Percentiles rank a stretch among this genome's conserved stretches.
phyloP scores from a whole-genome alignment of 1,140 invertebrate species.

The Calosoma granatense region DNA sequence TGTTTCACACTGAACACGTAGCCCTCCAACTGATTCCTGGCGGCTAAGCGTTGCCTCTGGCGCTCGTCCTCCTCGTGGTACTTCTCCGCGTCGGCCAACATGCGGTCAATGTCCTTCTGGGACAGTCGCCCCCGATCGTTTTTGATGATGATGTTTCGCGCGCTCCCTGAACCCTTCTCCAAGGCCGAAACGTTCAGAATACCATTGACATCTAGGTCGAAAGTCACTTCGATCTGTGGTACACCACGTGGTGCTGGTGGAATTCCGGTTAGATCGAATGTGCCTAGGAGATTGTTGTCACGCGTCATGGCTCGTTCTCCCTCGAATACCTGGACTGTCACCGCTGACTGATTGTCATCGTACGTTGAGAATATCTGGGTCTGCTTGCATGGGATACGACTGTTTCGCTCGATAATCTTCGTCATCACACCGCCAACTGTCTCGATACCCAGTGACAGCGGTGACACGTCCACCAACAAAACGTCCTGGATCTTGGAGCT shows the following conservation, averaged over 20 bases:
- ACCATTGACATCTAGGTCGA: slow-evolving; percentile 44
- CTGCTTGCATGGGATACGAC: slow-evolving; percentile 44
- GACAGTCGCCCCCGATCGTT: slow-evolving; percentile 36
- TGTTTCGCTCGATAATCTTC: slow-evolving; percentile 40
- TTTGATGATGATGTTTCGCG: slow-evolving; percentile 37
- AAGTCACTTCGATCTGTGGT: too few relatives aligned
- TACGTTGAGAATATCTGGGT: slow-evolving; percentile 36
- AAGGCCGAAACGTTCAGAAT: slow-evolving; percentile 50
- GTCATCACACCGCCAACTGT: slow-evolving; percentile 36
- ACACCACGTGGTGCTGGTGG: too few relatives aligned
- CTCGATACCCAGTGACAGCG: slow-evolving; percentile 38
- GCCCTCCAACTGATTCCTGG: slow-evolving; percentile 58
- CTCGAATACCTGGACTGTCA: slow-evolving; percentile 46
- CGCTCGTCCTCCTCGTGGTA: slow-evolving; percentile 44
- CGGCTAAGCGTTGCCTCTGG: slow-evolving; percentile 41
- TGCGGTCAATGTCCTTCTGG: slow-evolving; percentile 38
- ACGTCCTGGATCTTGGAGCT: slow-evolving; percentile 48
- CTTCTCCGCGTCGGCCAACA: slow-evolving; percentile 49
- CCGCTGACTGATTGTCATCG: slow-evolving; percentile 41
- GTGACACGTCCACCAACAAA: slow-evolving; percentile 41
- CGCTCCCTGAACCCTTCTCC: slow-evolving; percentile 40
- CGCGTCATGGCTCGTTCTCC: too few relatives aligned
- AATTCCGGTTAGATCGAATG: slow-evolving; percentile 56
- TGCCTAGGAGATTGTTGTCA: slow-evolving; percentile 61
- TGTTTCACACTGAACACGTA: slow-evolving; percentile 62